A percentile compares a stretch with the other conserved stretches of the same genome.
These are phyloP conservation scores for Triplophysa rosa DNA, from an alignment of 2,113 vertebrate species.

Conservation along the genomic window DNA sequence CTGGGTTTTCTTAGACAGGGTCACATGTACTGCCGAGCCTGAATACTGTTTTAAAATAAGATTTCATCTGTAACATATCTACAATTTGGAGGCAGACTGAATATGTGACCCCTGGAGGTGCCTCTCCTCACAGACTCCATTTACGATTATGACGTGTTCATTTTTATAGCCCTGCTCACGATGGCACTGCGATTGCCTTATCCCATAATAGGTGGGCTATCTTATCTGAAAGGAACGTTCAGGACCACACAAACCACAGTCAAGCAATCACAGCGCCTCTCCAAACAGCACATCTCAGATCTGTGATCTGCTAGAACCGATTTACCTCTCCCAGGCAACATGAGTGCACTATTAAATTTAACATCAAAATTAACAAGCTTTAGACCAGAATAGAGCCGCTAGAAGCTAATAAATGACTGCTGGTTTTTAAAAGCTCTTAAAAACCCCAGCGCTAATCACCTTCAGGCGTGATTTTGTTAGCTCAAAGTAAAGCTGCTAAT, in stretches of 20 bases:
- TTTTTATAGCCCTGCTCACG: conserved; percentile 34
- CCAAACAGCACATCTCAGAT: neutral
- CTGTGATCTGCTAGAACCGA: conserved; percentile 20
- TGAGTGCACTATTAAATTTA: neutral
- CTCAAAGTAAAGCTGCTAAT: neutral
- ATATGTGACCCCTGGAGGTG: neutral
- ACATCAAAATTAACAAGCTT: conserved; percentile 5
- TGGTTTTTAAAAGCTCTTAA: neutral
- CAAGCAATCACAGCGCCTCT: conserved; percentile 10
- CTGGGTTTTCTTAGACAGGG: too few relatives aligned
- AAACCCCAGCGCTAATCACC: neutral
- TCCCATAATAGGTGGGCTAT: conserved; percentile 28
- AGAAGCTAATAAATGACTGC: neutral
- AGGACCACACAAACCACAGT: conserved; percentile 23
- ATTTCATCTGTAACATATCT: conserved; percentile 1
- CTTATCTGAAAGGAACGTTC: conserved; percentile 39
- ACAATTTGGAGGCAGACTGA: neutral
- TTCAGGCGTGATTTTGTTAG: neutral
- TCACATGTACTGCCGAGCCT: too few relatives aligned
- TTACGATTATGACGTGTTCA: conserved; percentile 27
- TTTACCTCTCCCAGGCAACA: neutral
- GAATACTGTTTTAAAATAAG: neutral
- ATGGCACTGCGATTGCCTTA: conserved; percentile 22
- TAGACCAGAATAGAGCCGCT: neutral
- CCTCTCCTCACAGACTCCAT: conserved; percentile 12